Evolutionary conservation across 2,888 invertebrate genomes (phyloP).

Genomic region (Carterocephalus palaemon): DNA sequence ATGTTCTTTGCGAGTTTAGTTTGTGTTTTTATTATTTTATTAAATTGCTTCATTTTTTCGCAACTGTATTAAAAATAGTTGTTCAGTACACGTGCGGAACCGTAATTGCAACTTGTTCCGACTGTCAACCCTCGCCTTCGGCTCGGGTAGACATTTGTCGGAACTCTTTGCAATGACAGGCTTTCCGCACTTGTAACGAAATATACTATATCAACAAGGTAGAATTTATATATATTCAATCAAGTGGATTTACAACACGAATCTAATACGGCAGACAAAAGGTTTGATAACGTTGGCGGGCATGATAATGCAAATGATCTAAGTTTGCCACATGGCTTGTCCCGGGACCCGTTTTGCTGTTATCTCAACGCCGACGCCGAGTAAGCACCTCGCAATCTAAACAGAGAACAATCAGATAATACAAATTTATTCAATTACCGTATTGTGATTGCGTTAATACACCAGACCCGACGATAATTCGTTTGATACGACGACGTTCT

Average conservation of each 20-base stretch:
- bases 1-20: no score
- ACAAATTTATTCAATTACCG: constrained; percentile 23
- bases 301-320: constrained; percentile 21
- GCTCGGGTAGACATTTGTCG: no score
- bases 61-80: no score
- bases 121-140: no score
- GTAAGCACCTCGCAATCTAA: constrained; percentile 19
- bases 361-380: constrained; percentile 17
- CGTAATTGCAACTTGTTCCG: no score
- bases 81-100: no score
- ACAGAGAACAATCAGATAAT: constrained; percentile 16
- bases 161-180: no score
- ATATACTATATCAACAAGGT: not conserved
- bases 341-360: constrained; percentile 10
- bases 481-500: constrained; percentile 36
- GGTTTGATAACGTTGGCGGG: constrained; percentile 7
- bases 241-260: constrained; percentile 7
- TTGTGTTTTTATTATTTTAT: no score
- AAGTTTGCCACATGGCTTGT: constrained; percentile 20
- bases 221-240: not conserved
- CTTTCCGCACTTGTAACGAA: no score
- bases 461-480: constrained; percentile 18
- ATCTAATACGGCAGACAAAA: constrained; percentile 11
- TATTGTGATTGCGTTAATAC: constrained; percentile 20
- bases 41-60: no score